phyloP scores from a whole-genome alignment of 1,140 invertebrate species.

The Triops longicaudatus region DNA sequence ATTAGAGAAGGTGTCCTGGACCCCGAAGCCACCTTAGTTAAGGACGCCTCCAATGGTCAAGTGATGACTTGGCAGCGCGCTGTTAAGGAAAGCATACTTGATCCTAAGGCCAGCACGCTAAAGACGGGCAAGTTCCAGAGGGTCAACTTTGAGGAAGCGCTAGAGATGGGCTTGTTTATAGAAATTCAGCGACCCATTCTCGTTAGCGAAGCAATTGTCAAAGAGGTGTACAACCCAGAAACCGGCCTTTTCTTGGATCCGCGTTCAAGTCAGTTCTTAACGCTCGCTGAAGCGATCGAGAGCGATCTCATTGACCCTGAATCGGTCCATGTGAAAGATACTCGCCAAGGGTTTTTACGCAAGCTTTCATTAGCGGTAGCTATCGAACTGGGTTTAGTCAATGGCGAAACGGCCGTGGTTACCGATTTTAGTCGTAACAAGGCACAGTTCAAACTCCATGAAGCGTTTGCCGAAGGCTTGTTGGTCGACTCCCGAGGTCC shows the following conservation, averaged over 20 bases:
- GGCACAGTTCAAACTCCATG: slow-evolving; percentile 59
- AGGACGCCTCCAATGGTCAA: slow-evolving; percentile 53
- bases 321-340: slow-evolving; percentile 74
- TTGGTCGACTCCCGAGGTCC: slow-evolving; percentile 69
- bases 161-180: slow-evolving; percentile 69
- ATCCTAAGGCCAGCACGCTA: slow-evolving; percentile 56
- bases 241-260: slow-evolving; percentile 72
- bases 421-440: slow-evolving; percentile 55
- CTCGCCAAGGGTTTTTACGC: slow-evolving; percentile 59
- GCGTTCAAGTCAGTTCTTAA: slow-evolving; percentile 60
- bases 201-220: slow-evolving; percentile 70
- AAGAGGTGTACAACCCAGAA: slow-evolving; percentile 67
- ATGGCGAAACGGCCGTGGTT: slow-evolving; percentile 61
- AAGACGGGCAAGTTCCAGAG: slow-evolving; percentile 53
- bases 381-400: slow-evolving; percentile 60
- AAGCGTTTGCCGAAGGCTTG: slow-evolving; percentile 70
- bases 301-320: slow-evolving; percentile 67
- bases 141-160: slow-evolving; percentile 75
- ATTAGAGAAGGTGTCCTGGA: slow-evolving; percentile 71
- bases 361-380: slow-evolving; percentile 66
- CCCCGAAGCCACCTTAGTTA: slow-evolving; percentile 64
- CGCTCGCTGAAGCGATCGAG: slow-evolving; percentile 61
- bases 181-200: slow-evolving; percentile 71
- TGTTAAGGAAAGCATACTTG: slow-evolving; percentile 65
- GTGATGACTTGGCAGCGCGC: slow-evolving; percentile 72